phyloP scores from a whole-genome alignment of 2,113 vertebrate species.

The Genyomyrus donnyi region DNA sequence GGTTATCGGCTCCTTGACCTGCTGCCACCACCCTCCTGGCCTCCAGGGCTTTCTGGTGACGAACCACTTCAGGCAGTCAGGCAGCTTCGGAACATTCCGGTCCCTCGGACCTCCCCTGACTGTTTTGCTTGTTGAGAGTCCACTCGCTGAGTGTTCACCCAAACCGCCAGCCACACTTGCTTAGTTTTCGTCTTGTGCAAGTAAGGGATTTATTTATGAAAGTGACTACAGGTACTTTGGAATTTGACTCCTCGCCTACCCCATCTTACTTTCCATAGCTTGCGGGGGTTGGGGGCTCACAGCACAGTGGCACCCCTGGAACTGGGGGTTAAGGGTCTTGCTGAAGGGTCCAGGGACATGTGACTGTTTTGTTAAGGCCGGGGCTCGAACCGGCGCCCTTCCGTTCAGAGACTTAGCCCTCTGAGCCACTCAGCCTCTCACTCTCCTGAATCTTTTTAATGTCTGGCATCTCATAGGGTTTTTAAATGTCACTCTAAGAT shows the following conservation, averaged over 20 bases:
- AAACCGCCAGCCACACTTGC: neutral
- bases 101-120: neutral
- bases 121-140: neutral
- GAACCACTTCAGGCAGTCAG: neutral
- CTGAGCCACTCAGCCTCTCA: neutral
- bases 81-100: neutral
- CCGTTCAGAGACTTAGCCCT: neutral
- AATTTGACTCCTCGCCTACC: neutral
- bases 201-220: neutral
- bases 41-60: neutral
- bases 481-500: neutral
- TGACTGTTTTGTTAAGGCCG: neutral
- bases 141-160: neutral
- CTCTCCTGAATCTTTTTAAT: neutral
- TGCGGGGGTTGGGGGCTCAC: neutral
- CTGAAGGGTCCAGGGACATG: neutral
- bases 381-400: neutral
- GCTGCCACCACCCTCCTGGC: neutral
- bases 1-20: conserved; percentile 11
- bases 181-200: neutral
- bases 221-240: neutral
- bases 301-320: neutral
- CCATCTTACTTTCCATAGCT: neutral
- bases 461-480: neutral
- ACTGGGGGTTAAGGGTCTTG: neutral